These are phyloP conservation scores for Osedax fenrisi DNA, from an alignment of 2,888 invertebrate genomes.

Conservation along the genomic window DNA sequence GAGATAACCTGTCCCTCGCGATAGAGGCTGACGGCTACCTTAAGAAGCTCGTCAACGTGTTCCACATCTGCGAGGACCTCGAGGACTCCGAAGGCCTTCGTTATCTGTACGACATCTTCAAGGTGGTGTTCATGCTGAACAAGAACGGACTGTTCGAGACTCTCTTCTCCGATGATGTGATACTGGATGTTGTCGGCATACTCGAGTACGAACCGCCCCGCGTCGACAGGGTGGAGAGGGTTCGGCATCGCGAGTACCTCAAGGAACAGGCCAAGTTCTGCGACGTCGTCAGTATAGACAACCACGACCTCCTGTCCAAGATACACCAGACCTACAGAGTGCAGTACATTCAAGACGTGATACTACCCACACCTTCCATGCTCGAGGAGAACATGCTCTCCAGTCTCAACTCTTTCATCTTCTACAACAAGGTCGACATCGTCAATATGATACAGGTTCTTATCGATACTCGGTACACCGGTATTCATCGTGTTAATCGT, in stretches of 20 bases:
- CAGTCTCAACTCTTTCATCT: slow-evolving; percentile 92
- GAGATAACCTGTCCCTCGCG: slow-evolving; percentile 83
- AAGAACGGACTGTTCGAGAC: slow-evolving; percentile 91
- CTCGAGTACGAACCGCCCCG: slow-evolving; percentile 81
- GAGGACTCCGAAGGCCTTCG: slow-evolving; percentile 80
- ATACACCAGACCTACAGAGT: slow-evolving; percentile 99
- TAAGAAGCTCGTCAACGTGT: slow-evolving; percentile 71
- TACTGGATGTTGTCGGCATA: slow-evolving; percentile 74
- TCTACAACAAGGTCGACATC: slow-evolving; percentile 99
- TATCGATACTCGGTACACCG: no score
- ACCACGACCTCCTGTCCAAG: slow-evolving; percentile 83
- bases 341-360: slow-evolving; percentile 94
- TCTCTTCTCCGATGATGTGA: slow-evolving; percentile 86
- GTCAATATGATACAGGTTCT: slow-evolving; percentile 80
- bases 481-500: no score
- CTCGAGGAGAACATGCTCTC: slow-evolving; percentile 98
- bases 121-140: slow-evolving; percentile 93
- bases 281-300: slow-evolving; percentile 75
- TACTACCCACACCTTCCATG: slow-evolving; percentile 91
- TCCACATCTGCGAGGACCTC: slow-evolving; percentile 90
- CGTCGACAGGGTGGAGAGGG: slow-evolving; percentile 35
- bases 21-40: slow-evolving; percentile 89
- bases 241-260: slow-evolving; percentile 81
- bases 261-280: slow-evolving; percentile 67
- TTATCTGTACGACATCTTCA: slow-evolving; percentile 88